Percentiles rank a stretch among this genome's conserved stretches.
These are phyloP conservation scores for Pseudomugil tenellus DNA, from an alignment of 2,797 vertebrate species.

Conservation along the genomic window DNA sequence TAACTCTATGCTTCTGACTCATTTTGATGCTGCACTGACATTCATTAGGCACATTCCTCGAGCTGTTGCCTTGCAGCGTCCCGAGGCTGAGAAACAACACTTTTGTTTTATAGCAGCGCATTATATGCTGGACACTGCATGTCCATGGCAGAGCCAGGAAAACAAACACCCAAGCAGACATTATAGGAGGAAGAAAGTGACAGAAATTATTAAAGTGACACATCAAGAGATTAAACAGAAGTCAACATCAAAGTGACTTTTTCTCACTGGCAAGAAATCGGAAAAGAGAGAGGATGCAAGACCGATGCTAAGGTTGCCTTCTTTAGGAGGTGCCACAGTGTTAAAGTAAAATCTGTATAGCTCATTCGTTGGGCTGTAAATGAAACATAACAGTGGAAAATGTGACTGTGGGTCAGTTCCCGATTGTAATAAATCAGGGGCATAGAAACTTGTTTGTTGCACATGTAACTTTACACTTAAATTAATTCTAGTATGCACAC, in stretches of 20 bases:
- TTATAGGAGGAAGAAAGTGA: too few relatives aligned
- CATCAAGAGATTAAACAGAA: too few relatives aligned
- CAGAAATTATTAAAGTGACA: too few relatives aligned
- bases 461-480: not conserved
- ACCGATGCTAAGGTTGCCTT: too few relatives aligned
- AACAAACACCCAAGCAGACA: too few relatives aligned
- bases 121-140: not conserved
- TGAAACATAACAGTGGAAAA: not conserved
- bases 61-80: too few relatives aligned
- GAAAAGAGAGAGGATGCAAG: not conserved
- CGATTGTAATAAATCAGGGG: not conserved
- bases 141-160: too few relatives aligned
- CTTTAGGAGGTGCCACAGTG: not conserved
- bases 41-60: not conserved
- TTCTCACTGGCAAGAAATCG: not conserved
- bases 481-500: not conserved
- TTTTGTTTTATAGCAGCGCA: not conserved
- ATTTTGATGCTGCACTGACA: not conserved
- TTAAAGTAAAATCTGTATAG: not conserved
- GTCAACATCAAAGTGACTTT: not conserved
- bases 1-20: not conserved
- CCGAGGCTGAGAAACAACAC: not conserved
- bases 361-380: not conserved
- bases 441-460: not conserved
- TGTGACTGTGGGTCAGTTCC: not conserved